These are phyloP conservation scores for Aldrovandia affinis DNA, from an alignment of 2,797 vertebrate genomes.

Conservation along the genomic window DNA sequence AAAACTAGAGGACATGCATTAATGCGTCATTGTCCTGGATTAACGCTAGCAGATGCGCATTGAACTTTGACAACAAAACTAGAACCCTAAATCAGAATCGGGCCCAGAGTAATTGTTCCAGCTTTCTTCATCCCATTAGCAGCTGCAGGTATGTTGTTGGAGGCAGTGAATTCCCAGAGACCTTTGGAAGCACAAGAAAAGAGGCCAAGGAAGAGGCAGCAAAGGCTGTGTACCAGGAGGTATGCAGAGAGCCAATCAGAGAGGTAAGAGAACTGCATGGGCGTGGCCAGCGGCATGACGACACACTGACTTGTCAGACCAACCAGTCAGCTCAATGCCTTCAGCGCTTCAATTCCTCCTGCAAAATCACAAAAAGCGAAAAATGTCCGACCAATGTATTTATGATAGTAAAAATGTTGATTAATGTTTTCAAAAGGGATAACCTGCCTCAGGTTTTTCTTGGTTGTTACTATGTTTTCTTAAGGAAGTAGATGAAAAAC, in stretches of 20 bases:
- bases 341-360: neutral
- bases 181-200: slow-evolving; percentile 55
- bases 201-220: slow-evolving; percentile 71
- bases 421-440: neutral
- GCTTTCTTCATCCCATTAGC: slow-evolving; percentile 34
- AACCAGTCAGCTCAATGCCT: neutral
- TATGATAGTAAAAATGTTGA: neutral
- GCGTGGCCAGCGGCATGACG: neutral
- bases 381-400: neutral
- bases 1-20: too few relatives aligned
- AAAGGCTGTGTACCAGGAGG: slow-evolving; percentile 55
- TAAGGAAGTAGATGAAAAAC: slow-evolving; percentile 49
- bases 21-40: too few relatives aligned
- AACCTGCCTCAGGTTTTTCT: neutral
- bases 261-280: slow-evolving; percentile 41
- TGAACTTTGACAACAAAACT: too few relatives aligned
- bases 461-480: slow-evolving; percentile 27
- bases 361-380: neutral
- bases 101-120: neutral
- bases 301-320: neutral
- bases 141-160: slow-evolving; percentile 59
- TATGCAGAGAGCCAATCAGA: slow-evolving; percentile 35
- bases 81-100: too few relatives aligned
- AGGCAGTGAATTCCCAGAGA: slow-evolving; percentile 56
- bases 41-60: too few relatives aligned